Evolutionary conservation across 1,140 invertebrate species (phyloP), one percentile per base, ranked within the genome.

Genomic region (Cepaea nemoralis): DNA sequence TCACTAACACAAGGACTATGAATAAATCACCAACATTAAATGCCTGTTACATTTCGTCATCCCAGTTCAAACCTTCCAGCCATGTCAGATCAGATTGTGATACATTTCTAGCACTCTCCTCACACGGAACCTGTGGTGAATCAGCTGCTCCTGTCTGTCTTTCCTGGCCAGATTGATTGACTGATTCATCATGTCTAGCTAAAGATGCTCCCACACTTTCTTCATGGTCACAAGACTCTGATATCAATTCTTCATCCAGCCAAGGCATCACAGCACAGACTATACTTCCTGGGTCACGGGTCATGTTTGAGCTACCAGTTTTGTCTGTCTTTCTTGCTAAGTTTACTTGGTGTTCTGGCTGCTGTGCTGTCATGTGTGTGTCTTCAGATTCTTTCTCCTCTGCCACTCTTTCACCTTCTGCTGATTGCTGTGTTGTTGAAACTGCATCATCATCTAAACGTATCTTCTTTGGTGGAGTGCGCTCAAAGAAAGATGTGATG

Each of bases 381-480:
- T n/a, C 31, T 12, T 27, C 31, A 66, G 5, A 27, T n/a, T 6
- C 22, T 27, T 33, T 35, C 14, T 33, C 35, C 31, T 5, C 24
- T 24, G 27, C 66, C 24, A 14, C 27, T 35, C 37, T 33, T 69
- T 69, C 37, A 69, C 14, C 6, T 10, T 12, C n/a, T 16, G 6
- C 66, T 35, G 66, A 14, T 8, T 39, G 37, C 37, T 39, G 10
- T 16, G 66, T 10, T 35, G 31, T 10, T n/a, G 24, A 14, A 35
- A 6, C 27, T 37, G 5, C 12, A 10, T 14, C 5, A 14, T 33
- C 66, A 35, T 69, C 66, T 33, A 69, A 35, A 16, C 66, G 24
- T 33, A 69, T 69, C 66, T 69, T 69, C 27, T 33, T 69, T 69
- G 66, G 66, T 33, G 66, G 66, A 69, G 66, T 69, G 31, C 31